Conservation (phyloP, 2,888 invertebrate genomes). For the Tinea trinotella region DNA sequence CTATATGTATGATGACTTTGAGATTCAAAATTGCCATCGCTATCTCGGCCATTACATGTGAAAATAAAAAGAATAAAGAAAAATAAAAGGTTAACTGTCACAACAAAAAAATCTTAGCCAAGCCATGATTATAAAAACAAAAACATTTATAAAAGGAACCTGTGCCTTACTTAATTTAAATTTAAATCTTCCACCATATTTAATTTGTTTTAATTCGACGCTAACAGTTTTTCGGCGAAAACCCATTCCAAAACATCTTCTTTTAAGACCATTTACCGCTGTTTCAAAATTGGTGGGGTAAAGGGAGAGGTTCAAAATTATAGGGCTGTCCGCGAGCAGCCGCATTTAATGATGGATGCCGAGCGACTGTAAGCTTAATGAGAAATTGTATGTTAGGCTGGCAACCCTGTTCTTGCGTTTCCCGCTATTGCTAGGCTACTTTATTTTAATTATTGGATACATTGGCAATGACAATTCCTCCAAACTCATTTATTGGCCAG, state of each 20-base stretch:
- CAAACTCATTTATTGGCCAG: too few species aligned
- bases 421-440: constrained; percentile 13
- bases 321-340: constrained; percentile 54
- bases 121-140: too few species aligned
- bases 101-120: too few species aligned
- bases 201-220: constrained; percentile 14
- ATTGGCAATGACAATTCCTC: too few species aligned
- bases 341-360: constrained; percentile 59
- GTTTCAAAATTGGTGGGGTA: constrained; percentile 30
- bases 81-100: too few species aligned
- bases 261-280: constrained; percentile 29
- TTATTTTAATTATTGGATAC: too few species aligned
- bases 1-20: too few species aligned
- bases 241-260: constrained; percentile 14
- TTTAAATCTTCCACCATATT: constrained; percentile 10
- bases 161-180: constrained; percentile 8
- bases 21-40: too few species aligned
- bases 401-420: constrained; percentile 40
- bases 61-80: too few species aligned
- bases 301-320: constrained; percentile 46
- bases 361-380: constrained; percentile 46
- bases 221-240: constrained; percentile 15
- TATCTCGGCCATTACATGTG: too few species aligned
- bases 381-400: constrained; percentile 35
- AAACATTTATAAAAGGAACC: not conserved